phyloP scores from a whole-genome alignment of 2,797 vertebrate species.

The Pithecia hirsuta region DNA sequence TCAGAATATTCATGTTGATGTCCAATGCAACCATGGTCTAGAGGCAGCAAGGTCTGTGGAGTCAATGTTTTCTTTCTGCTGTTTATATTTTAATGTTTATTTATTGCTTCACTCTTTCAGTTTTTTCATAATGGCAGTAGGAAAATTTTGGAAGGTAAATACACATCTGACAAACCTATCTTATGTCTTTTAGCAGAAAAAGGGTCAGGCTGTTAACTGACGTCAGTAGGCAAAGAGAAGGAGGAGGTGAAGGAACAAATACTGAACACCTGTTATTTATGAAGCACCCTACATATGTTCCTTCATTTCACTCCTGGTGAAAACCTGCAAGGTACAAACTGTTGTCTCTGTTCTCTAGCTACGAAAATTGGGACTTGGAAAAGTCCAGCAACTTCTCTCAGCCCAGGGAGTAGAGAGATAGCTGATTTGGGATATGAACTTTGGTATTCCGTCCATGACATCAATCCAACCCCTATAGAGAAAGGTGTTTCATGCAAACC shows the following conservation, averaged over 20 bases:
- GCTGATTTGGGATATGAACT: background rate
- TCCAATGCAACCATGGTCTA: background rate
- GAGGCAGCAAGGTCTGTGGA: background rate
- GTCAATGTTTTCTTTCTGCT: background rate
- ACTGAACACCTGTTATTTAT: background rate
- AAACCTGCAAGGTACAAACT: background rate
- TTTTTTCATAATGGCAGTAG: background rate
- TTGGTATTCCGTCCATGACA: background rate
- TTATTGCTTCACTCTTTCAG: background rate
- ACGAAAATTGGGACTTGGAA: background rate
- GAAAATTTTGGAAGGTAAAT: background rate
- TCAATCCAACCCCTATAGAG: background rate
- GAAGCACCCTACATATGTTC: background rate
- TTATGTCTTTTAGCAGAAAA: background rate
- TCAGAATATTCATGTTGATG: background rate
- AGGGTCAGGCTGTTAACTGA: background rate
- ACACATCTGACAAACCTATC: background rate
- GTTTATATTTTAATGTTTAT: background rate
- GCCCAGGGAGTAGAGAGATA: background rate
- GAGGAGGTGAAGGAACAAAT: background rate
- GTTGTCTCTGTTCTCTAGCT: background rate
- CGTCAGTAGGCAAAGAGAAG: background rate
- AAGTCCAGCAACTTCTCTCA: background rate
- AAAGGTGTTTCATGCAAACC: background rate
- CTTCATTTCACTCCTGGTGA: background rate